These are phyloP conservation scores for Ataeniobius toweri DNA, from an alignment of 2,797 vertebrate species.

Conservation along the genomic window DNA sequence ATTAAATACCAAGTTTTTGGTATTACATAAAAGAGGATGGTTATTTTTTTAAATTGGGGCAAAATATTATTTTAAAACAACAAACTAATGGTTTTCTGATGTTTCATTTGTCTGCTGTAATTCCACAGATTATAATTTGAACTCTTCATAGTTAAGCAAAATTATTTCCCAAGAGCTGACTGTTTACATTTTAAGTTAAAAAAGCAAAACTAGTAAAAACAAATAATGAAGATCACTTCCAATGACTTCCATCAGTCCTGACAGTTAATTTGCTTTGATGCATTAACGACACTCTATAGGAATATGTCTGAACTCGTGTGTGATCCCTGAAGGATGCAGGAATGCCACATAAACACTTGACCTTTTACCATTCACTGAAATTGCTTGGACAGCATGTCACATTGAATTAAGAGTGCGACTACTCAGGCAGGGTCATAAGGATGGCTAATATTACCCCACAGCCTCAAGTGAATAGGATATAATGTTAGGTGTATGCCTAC, in stretches of 20 bases:
- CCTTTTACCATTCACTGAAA: constrained; percentile 37
- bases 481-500: constrained; percentile 15
- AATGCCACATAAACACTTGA: constrained; percentile 21
- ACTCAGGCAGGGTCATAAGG: constrained; percentile 15
- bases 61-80: background rate
- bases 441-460: constrained; percentile 15
- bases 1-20: background rate
- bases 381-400: constrained; percentile 19
- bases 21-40: background rate
- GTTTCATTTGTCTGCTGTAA: background rate
- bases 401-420: constrained; percentile 20
- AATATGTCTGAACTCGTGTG: constrained; percentile 16
- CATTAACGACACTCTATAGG: constrained; percentile 3
- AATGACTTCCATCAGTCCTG: constrained; percentile 10
- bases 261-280: constrained; percentile 14
- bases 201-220: constrained; percentile 22
- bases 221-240: constrained; percentile 10
- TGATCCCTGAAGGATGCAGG: constrained; percentile 10
- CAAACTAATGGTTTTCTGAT: background rate
- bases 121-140: background rate
- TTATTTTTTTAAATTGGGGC: background rate
- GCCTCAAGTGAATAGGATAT: constrained; percentile 9
- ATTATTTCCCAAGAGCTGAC: background rate
- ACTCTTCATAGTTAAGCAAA: background rate
- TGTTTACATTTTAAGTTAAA: background rate